Conservation (phyloP, 2,888 invertebrate species). For the Diplolepis rosae region DNA sequence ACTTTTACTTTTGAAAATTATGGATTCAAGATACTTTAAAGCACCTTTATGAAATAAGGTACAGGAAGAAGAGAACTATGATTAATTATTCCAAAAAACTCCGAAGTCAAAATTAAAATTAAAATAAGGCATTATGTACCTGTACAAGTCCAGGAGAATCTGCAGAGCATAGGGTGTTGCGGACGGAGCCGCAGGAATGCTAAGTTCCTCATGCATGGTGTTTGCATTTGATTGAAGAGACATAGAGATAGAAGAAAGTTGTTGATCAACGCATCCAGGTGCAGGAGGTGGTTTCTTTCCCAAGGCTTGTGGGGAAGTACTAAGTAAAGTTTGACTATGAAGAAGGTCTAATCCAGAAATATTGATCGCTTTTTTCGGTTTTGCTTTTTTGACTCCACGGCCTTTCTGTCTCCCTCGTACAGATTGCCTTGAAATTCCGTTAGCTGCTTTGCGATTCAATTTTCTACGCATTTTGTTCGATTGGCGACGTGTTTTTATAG, state of each 20-base stretch:
- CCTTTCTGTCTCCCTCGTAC: constrained; percentile 68
- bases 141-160: constrained; percentile 88
- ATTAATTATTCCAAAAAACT: too few species aligned
- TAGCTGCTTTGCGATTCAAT: constrained; percentile 62
- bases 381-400: constrained; percentile 77
- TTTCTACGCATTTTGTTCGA: constrained; percentile 68
- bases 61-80: too few species aligned
- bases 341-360: constrained; percentile 91
- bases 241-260: constrained; percentile 83
- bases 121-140: constrained; percentile 50
- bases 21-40: not conserved
- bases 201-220: constrained; percentile 86
- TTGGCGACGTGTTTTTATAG: constrained; percentile 63
- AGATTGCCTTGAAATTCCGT: constrained; percentile 60
- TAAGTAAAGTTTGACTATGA: constrained; percentile 91
- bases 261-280: constrained; percentile 94
- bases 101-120: too few species aligned
- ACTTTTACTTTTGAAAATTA: not conserved
- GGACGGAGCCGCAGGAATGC: constrained; percentile 85
- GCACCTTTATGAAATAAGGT: too few species aligned
- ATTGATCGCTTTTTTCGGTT: constrained; percentile 80
- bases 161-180: constrained; percentile 90
- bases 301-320: constrained; percentile 85
- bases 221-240: constrained; percentile 80
- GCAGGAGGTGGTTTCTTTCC: constrained; percentile 88